phyloP scores from a whole-genome alignment of 2,888 invertebrate species.

The Mimachlamys varia region DNA sequence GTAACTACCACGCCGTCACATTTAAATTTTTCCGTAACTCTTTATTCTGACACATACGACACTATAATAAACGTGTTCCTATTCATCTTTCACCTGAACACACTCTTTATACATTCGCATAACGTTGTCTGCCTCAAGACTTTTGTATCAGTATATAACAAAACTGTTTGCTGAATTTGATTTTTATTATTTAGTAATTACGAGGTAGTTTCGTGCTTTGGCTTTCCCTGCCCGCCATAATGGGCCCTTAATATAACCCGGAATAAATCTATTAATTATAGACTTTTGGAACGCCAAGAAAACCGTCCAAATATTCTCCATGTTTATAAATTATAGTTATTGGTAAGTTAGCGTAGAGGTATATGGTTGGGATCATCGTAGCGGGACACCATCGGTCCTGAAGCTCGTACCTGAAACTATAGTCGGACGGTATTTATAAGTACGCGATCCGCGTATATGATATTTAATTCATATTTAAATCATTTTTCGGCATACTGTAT shows the following conservation, averaged over 20 bases:
- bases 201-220: background rate
- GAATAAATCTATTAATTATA: background rate
- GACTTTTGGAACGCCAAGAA: background rate
- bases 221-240: background rate
- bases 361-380: background rate
- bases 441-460: background rate
- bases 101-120: background rate
- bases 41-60: too few relatives aligned
- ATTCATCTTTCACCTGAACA: background rate
- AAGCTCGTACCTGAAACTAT: too few relatives aligned
- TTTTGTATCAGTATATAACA: background rate
- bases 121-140: background rate
- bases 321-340: background rate
- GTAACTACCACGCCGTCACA: background rate
- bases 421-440: background rate
- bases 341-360: background rate
- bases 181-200: slow-evolving; percentile 23
- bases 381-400: too few relatives aligned
- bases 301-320: background rate
- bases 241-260: background rate
- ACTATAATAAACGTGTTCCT: background rate
- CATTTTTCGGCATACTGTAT: too few relatives aligned
- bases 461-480: too few relatives aligned
- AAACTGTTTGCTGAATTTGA: background rate
- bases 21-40: background rate